Conservation (phyloP, 2,113 vertebrate genomes). For the Natator depressus region DNA sequence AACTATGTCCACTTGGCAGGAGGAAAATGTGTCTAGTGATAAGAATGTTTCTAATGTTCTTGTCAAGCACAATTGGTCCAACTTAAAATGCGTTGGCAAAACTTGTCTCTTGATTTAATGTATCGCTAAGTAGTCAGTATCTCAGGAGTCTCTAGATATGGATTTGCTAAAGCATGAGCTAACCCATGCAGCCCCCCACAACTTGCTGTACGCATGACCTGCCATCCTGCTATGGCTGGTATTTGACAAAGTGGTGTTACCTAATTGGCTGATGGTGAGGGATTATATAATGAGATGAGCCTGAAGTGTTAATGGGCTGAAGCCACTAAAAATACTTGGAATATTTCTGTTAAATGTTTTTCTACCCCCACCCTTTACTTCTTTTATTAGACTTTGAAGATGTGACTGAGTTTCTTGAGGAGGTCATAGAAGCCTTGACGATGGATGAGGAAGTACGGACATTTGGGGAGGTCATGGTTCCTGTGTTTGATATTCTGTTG, state of each 20-base stretch:
- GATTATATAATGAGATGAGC: neutral
- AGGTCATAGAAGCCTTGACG: slow-evolving; percentile 86
- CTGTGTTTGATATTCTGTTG: slow-evolving; percentile 91
- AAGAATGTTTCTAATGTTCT: neutral
- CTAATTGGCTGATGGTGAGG: neutral
- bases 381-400: slow-evolving; percentile 86
- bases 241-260: neutral
- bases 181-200: neutral
- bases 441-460: slow-evolving; percentile 94
- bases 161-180: neutral
- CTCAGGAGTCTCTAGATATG: neutral
- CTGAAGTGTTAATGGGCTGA: neutral
- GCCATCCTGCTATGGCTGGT: neutral
- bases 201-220: neutral
- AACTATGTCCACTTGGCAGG: neutral
- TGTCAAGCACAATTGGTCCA: neutral
- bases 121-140: neutral
- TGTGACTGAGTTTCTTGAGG: slow-evolving; percentile 91
- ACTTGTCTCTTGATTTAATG: neutral
- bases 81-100: neutral
- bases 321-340: neutral
- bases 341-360: neutral
- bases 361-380: neutral
- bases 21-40: neutral
- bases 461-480: slow-evolving; percentile 93